Percentiles rank a stretch among this genome's conserved stretches.
Evolutionary conservation across 2,113 vertebrate species (phyloP).

Genomic region (Eulemur macaco): DNA sequence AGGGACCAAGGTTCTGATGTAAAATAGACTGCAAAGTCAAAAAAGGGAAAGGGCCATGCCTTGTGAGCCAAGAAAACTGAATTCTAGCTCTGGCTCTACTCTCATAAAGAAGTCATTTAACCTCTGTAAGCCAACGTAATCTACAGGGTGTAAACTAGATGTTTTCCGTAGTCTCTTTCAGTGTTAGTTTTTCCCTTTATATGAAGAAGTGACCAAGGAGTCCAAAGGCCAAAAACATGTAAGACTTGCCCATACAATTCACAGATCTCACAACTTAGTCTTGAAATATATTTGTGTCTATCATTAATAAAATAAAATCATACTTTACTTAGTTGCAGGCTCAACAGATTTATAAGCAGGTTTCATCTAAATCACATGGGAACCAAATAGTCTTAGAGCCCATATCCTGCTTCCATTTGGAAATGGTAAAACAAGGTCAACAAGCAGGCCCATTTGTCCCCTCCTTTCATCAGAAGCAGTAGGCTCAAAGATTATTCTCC

Average conservation of each 20-base stretch:
- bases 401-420: neutral
- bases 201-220: neutral
- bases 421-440: neutral
- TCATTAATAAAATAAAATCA: neutral
- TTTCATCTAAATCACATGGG: neutral
- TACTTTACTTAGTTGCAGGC: neutral
- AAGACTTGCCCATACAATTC: neutral
- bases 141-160: neutral
- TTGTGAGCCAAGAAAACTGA: neutral
- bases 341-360: neutral
- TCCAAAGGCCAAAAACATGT: neutral
- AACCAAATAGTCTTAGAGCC: neutral
- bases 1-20: neutral
- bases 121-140: neutral
- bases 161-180: neutral
- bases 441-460: neutral
- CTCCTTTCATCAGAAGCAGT: neutral
- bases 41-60: neutral
- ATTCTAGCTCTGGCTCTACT: neutral
- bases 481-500: neutral
- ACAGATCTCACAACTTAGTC: neutral
- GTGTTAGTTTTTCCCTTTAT: neutral
- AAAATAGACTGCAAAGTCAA: neutral
- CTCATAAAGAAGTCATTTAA: neutral
- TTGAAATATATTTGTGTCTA: neutral